Base-by-base conservation (phyloP, 2,113 vertebrate genomes). In the Lynx canadensis region DNA sequence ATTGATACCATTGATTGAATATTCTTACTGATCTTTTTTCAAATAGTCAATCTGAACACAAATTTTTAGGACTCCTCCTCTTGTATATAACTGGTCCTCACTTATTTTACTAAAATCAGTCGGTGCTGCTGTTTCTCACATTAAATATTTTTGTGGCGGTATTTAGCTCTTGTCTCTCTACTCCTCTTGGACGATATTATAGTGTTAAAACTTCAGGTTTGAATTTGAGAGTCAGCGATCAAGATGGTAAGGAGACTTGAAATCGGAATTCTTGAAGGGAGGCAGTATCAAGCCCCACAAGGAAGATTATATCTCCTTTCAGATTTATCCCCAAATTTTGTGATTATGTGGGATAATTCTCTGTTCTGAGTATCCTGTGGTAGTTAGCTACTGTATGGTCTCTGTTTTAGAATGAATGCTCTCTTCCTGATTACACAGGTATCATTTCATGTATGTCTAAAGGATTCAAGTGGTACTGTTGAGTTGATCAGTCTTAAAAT, bases 351-450 rank as follows among this genome's bases (percentile, higher is more conserved):
- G 73, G 52, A 45, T 60, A 27, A 65, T 71, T 82, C 27, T 93
- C 71, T 94, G 25, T 48, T 31, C 65, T 90, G 41, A 92, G 45
- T 31, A 87, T 78, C 18, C 13, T 0, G 0, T 52, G 29, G 4
- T 81, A 85, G 89, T 65, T 91, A 57, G 45, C 38, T 66, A 29
- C 52, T 10, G 0, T 66, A 15, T 45, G 68, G 41, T 81, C 23
- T 97, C 80, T 68, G 21, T 80, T 85, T 92, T 76, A 88, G 65
- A 87, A 69, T 92, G 74, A 92, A 55, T 88, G n/a, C 78, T 88
- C 1, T 48, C 63, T 12, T 92, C 88, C 36, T 79, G 33, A 57
- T 93, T 71, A 65, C 16, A 76, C 31, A 90, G 21, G 19, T 85
- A 78, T 45, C 94, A 16, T 87, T 94, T 36, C 48, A 15, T 66